These are phyloP conservation scores for Intellagama lesueurii DNA, from an alignment of 2,797 vertebrate species.

Conservation along the genomic window DNA sequence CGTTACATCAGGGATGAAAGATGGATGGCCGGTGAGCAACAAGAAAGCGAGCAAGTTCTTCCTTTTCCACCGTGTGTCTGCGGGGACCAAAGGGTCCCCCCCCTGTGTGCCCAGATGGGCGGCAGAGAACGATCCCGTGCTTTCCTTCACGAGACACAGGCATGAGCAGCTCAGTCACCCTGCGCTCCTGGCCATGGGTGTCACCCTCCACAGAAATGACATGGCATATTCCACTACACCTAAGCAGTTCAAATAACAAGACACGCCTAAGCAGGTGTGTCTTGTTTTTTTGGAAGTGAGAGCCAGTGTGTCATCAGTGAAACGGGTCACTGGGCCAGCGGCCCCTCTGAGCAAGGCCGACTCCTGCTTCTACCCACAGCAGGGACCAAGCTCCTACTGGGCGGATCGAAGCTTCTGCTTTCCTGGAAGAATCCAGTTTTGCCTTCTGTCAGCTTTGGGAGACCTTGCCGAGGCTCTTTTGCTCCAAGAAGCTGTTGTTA, in stretches of 20 bases:
- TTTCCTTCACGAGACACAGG: too few relatives aligned
- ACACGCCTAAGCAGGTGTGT: not conserved
- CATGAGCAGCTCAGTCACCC: too few relatives aligned
- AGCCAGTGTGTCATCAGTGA: slow-evolving; percentile 11
- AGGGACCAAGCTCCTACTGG: not conserved
- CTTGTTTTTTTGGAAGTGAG: slow-evolving; percentile 9
- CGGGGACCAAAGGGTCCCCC: too few relatives aligned
- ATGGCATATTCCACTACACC: too few relatives aligned
- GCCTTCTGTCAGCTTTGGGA: not conserved
- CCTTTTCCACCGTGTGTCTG: not conserved
- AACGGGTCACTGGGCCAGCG: slow-evolving; percentile 36
- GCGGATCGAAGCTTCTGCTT: slow-evolving; percentile 1
- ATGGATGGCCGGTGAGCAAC: too few relatives aligned
- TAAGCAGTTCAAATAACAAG: not conserved
- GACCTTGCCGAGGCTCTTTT: slow-evolving; percentile 10
- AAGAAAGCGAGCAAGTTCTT: not conserved
- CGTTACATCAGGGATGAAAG: too few relatives aligned
- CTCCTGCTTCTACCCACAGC: not conserved
- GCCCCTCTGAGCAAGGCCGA: slow-evolving; percentile 31
- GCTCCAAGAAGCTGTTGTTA: slow-evolving; percentile 12
- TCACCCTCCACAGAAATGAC: too few relatives aligned
- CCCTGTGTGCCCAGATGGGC: too few relatives aligned
- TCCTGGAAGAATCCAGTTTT: not conserved
- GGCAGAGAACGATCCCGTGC: too few relatives aligned
- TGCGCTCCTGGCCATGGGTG: too few relatives aligned